phyloP scores from a whole-genome alignment of 2,888 invertebrate species.

The Macrosoma leucophasiata region DNA sequence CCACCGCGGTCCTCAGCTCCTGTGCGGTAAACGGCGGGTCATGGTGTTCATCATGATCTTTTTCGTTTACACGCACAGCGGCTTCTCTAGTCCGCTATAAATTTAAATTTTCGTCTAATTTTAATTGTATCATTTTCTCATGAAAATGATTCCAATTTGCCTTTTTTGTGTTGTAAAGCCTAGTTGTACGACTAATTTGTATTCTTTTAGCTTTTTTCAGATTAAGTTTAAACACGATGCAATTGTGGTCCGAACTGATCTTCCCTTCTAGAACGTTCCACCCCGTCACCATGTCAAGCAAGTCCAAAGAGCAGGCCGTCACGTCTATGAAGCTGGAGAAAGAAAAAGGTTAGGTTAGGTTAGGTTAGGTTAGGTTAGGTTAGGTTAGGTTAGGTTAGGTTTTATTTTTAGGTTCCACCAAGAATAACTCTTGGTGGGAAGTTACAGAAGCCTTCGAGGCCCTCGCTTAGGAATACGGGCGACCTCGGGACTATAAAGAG shows the following conservation, averaged over 20 bases:
- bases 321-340: slow-evolving; percentile 27
- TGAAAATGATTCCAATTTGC: slow-evolving; percentile 24
- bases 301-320: slow-evolving; percentile 21
- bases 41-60: slow-evolving; percentile 3
- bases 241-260: slow-evolving; percentile 8
- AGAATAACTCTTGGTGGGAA: no score
- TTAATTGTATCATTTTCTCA: slow-evolving; percentile 16
- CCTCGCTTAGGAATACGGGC: no score
- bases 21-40: slow-evolving; percentile 14
- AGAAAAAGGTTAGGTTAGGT: no score
- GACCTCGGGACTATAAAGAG: no score
- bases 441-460: no score
- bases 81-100: slow-evolving; percentile 2
- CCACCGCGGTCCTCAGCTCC: slow-evolving; percentile 8
- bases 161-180: slow-evolving; percentile 22
- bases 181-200: slow-evolving; percentile 12
- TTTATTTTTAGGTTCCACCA: no score
- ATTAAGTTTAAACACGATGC: neutral
- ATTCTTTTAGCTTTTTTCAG: slow-evolving; percentile 4
- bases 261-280: slow-evolving; percentile 12
- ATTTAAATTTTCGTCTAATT: slow-evolving; percentile 1
- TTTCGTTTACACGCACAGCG: neutral
- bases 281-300: slow-evolving; percentile 12
- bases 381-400: no score
- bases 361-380: no score